Evolutionary conservation across 2,797 vertebrate genomes (phyloP).

Genomic region (Glyptemys insculpta): DNA sequence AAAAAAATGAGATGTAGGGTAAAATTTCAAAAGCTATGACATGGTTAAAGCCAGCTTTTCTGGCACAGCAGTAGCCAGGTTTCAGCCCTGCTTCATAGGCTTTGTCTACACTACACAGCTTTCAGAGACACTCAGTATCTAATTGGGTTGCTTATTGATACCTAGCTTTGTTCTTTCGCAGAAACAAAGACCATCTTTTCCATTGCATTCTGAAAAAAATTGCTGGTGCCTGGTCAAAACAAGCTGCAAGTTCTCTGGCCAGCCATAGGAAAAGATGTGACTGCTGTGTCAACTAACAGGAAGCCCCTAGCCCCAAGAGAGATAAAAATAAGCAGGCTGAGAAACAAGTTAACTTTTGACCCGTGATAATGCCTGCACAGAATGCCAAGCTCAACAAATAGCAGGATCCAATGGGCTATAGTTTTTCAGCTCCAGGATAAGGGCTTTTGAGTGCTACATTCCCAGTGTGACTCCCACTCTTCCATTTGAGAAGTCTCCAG

Average conservation of each 20-base stretch:
- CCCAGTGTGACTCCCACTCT: neutral
- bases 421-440: neutral
- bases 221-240: neutral
- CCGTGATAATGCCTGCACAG: constrained; percentile 1
- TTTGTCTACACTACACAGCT: no score
- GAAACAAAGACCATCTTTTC: neutral
- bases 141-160: neutral
- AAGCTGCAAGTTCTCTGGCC: neutral
- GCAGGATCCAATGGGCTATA: neutral
- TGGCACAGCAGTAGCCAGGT: neutral
- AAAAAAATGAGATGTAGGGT: neutral
- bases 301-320: constrained; percentile 26
- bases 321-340: constrained; percentile 2
- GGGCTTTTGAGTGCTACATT: neutral
- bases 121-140: neutral
- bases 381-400: constrained; percentile 28
- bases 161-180: neutral
- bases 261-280: constrained; percentile 9
- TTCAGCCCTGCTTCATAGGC: neutral
- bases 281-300: constrained; percentile 38
- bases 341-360: constrained; percentile 18
- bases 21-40: neutral
- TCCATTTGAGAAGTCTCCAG: neutral
- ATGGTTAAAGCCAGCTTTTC: neutral
- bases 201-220: neutral